Conservation (phyloP, 2,113 vertebrate genomes). For the Pheucticus melanocephalus region DNA sequence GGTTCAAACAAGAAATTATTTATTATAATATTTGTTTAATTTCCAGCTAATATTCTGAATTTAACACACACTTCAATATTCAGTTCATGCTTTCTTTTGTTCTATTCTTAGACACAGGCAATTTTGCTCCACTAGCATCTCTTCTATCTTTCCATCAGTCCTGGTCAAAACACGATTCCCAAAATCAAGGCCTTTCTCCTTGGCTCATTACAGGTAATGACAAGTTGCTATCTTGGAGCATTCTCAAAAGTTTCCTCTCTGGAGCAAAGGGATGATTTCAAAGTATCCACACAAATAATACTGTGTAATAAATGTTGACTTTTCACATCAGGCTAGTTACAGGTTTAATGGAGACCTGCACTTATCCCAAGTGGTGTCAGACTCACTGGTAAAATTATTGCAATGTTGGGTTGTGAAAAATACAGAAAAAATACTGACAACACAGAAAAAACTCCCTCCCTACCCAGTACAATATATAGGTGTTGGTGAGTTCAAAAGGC, state of each 20-base stretch:
- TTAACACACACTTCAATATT: not conserved
- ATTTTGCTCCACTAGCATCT: not conserved
- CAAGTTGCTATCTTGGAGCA: not conserved
- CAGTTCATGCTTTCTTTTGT: not conserved
- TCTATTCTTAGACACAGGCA: not conserved
- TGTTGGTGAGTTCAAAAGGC: not conserved
- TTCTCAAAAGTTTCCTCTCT: constrained; percentile 7
- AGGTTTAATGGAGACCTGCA: constrained; percentile 39
- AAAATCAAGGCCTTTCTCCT: constrained; percentile 9
- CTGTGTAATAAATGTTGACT: constrained; percentile 30
- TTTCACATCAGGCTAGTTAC: constrained; percentile 40
- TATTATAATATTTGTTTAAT: not conserved
- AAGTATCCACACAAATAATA: not conserved
- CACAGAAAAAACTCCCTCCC: not conserved
- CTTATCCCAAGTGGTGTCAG: constrained; percentile 34
- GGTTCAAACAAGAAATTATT: not conserved
- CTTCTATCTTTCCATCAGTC: not conserved
- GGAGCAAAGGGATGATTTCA: not conserved
- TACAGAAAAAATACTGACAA: constrained; percentile 7
- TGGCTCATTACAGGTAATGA: constrained; percentile 5
- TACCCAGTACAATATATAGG: not conserved
- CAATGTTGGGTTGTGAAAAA: constrained; percentile 39
- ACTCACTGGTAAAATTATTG: constrained; percentile 5
- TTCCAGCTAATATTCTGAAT: not conserved
- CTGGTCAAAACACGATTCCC: not conserved